phyloP scores from a whole-genome alignment of 2,113 vertebrate genomes.

The Polypterus bichir region DNA sequence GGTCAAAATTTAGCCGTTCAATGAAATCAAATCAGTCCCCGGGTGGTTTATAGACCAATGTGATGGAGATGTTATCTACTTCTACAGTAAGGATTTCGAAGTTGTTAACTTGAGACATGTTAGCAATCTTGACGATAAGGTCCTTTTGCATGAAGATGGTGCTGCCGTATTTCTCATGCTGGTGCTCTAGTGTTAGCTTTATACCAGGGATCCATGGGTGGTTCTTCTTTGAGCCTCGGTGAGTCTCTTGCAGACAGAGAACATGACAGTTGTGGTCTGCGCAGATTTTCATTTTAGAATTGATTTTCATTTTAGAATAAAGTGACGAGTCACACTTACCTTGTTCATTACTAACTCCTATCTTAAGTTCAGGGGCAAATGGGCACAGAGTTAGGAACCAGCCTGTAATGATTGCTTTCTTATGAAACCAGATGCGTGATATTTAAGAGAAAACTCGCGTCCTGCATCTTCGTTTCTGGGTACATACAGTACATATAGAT shows the following conservation, averaged over 20 bases:
- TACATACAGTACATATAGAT: too few species aligned
- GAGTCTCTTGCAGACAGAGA: background rate
- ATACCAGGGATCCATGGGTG: background rate
- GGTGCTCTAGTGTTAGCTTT: background rate
- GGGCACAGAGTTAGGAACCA: too few species aligned
- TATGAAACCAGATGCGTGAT: too few species aligned
- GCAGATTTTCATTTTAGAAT: too few species aligned
- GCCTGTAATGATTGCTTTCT: too few species aligned
- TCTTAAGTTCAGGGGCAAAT: too few species aligned
- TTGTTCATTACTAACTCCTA: too few species aligned
- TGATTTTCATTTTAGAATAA: too few species aligned
- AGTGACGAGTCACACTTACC: too few species aligned
- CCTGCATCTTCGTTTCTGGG: too few species aligned
- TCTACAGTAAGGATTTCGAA: background rate
- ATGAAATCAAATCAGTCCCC: background rate
- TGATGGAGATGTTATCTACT: background rate
- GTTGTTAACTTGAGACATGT: background rate
- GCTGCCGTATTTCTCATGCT: background rate
- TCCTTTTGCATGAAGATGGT: background rate
- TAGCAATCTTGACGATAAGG: background rate
- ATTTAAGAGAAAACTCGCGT: too few species aligned
- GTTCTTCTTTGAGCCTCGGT: background rate
- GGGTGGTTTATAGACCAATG: background rate
- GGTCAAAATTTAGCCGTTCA: background rate
- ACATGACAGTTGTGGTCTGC: background rate